These are phyloP conservation scores for Tinea trinotella DNA, from an alignment of 2,888 invertebrate species.

Conservation along the genomic window DNA sequence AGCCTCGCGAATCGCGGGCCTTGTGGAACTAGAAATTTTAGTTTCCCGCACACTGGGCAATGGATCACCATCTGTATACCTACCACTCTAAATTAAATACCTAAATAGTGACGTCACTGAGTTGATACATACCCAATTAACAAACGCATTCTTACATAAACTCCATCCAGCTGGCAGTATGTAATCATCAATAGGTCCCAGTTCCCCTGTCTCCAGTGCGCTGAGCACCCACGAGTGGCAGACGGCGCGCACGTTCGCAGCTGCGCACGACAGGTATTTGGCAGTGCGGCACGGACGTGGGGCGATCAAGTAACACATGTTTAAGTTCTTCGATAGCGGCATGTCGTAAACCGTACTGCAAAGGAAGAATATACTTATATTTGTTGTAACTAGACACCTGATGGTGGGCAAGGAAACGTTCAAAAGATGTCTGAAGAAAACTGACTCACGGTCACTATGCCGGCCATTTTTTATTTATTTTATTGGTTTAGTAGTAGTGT, in stretches of 20 bases:
- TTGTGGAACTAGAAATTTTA: too few species aligned
- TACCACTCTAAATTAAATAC: too few species aligned
- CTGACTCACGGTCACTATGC: too few species aligned
- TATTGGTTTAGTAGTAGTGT: conserved; percentile 10
- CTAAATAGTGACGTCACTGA: too few species aligned
- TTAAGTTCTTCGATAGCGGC: conserved; percentile 69
- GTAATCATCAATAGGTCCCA: conserved; percentile 56
- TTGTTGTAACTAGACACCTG: too few species aligned
- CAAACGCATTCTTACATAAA: conserved; percentile 29
- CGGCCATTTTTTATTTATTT: too few species aligned
- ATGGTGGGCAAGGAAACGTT: too few species aligned
- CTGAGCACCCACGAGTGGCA: conserved; percentile 81
- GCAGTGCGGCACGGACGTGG: conserved; percentile 81
- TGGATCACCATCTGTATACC: too few species aligned
- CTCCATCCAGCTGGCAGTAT: conserved; percentile 76
- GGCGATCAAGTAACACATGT: conserved; percentile 73
- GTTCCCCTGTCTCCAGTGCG: conserved; percentile 61
- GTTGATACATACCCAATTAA: conserved; percentile 45
- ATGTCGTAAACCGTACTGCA: conserved; percentile 68
- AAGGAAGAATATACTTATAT: too few species aligned
- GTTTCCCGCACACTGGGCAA: too few species aligned
- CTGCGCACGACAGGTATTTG: conserved; percentile 81
- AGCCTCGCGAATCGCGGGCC: too few species aligned
- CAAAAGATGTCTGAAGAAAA: too few species aligned
- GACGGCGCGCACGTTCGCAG: conserved; percentile 75